Base-by-base conservation (phyloP, 2,113 vertebrate species). In the Gallinago undulata region DNA sequence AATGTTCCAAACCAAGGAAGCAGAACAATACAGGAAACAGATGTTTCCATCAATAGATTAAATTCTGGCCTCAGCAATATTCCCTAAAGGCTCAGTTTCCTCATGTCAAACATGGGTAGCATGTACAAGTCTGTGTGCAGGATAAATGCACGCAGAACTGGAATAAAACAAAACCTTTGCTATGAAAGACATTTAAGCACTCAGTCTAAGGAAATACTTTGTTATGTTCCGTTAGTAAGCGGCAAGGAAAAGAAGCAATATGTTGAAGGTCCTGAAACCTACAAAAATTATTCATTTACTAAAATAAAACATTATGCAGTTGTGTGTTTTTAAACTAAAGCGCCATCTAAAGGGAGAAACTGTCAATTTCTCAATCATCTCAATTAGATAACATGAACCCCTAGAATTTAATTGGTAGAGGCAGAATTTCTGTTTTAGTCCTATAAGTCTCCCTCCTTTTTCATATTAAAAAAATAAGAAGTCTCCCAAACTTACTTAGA, bases 401-500 rank as follows among this genome's bases (percentile, higher is more conserved):
- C 33, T 39, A 43, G 25, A 85, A 70, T 43, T 35, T 60, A 33
- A 48, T 0, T 77, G 19, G 43, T 3, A 19, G 6, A 10, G 13
- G 16, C 5, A 94, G 35, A 73, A 66, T 43, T 72, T 70, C 31
- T 60, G 8, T 2, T 72, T 63, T 18, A 75, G 24, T 47, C 22
- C 33, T 47, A 35, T 5, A 50, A 6, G 31, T 3, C 6, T 22
- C 37, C 5, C 11, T 37, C 17, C n/a, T 85, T 28, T 33, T 57
- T n/a, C 48, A 56, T 86, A 51, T 22, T 2, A 18, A 28, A 86
- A 86, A 23, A 43, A 16, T 79, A 23, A 41, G 15, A 51, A 55
- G 47, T 27, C 62, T 21, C 70, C 43, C 56, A 24, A 86, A 90
- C 91, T 98, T 98, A 99, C 99, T 99, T 99, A 53, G 98, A 98